Evolutionary conservation across 1,140 invertebrate genomes (phyloP), one percentile per base, ranked within the genome.

Genomic region (Temnothorax curvispinosus): DNA sequence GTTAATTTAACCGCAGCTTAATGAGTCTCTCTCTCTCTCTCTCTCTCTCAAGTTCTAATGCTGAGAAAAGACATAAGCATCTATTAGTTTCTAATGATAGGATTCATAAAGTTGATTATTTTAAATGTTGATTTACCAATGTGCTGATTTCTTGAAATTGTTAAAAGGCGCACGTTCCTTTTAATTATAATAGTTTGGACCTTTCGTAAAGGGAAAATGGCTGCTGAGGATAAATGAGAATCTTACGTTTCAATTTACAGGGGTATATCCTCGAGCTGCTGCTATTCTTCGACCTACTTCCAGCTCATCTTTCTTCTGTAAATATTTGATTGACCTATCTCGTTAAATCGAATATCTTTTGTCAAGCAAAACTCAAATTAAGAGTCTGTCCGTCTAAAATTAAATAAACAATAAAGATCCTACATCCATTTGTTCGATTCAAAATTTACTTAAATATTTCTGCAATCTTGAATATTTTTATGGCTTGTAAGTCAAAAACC

Each of bases 301-400:
- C 11, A 47, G 54, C n/a, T 3, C 32, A 60, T 84, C 56, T 60
- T 58, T 74, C 54, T 54, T 74, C 21, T 15, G 44, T 54, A 84
- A 84, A 84, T 74, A 84, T 84, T 75, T 50, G 69, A 75, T 50
- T 75, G 11, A 84, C 44, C 67, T 47, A 35, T 82, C 27, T 72
- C 32, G 41, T 82, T 47, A 60, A 50, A 47, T 84, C 18, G 11
- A 62, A 75, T 72, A 71, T 44, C 67, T 44, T 44, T 41, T 38
- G 3, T 15, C 47, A 47, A 47, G 11, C 11, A 58, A 82, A 58
- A 5, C 6, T 47, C 18, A 60, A 74, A 47, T 65, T 38, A 32
- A 47, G 11, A 21, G 11, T 35, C 9, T 11, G 5, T 44, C 38
- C 11, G 5, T 5, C 1, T 32, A 47, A 74, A 58, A 72, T 52